Evolutionary conservation across 2,797 vertebrate species (phyloP).

Genomic region (Picus viridis): DNA sequence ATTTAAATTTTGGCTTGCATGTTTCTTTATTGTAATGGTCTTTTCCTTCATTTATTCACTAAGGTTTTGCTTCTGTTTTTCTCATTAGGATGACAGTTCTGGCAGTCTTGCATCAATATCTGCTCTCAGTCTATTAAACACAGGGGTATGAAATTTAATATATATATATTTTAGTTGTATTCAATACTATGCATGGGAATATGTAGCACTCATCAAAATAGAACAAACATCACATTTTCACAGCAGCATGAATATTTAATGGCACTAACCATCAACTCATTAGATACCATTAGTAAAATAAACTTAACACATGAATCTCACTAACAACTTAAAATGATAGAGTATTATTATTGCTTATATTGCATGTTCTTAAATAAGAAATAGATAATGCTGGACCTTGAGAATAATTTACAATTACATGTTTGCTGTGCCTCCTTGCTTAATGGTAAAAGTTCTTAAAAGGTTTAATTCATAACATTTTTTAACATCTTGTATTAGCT

Average conservation of each 20-base stretch:
- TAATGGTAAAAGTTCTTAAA: background rate
- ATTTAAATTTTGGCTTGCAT: constrained; percentile 40
- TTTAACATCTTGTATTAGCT: background rate
- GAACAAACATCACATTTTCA: constrained; percentile 66
- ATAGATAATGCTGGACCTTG: background rate
- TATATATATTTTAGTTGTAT: constrained; percentile 63
- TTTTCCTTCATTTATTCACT: constrained; percentile 67
- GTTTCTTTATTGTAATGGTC: constrained; percentile 50
- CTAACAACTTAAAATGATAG: constrained; percentile 48
- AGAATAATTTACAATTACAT: background rate
- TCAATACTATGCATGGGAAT: constrained; percentile 74
- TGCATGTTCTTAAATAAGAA: constrained; percentile 40
- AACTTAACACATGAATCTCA: constrained; percentile 21
- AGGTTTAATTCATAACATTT: background rate
- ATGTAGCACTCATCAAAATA: constrained; percentile 65
- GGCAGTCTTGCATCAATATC: constrained; percentile 85
- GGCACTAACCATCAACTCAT: constrained; percentile 72
- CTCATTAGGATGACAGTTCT: constrained; percentile 83
- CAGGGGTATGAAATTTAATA: constrained; percentile 84
- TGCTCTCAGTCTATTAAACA: constrained; percentile 86
- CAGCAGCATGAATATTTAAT: constrained; percentile 71
- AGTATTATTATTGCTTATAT: background rate
- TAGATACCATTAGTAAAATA: constrained; percentile 66
- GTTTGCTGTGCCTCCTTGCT: constrained; percentile 13
- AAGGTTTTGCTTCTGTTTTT: constrained; percentile 80